A percentile compares a stretch with the other conserved stretches of the same genome.
Evolutionary conservation across 1,140 invertebrate species (phyloP).

Genomic region (Heliothis virescens): DNA sequence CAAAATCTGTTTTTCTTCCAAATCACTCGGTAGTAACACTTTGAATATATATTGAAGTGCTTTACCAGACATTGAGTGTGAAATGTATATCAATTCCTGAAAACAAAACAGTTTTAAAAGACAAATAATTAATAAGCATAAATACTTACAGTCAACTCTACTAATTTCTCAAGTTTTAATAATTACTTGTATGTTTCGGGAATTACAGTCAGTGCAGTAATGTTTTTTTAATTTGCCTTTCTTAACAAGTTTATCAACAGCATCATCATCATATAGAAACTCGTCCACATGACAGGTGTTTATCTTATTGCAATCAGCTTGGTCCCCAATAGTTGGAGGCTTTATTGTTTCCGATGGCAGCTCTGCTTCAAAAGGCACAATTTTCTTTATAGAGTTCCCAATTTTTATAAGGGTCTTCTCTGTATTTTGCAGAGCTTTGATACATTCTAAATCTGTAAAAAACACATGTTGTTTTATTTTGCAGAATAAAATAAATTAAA

Average conservation of each 20-base stretch:
- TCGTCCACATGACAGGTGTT: constrained; percentile 90
- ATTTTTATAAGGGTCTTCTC: constrained; percentile 83
- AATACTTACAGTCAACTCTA: too few species aligned
- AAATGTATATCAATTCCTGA: constrained; percentile 87
- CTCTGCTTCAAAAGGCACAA: constrained; percentile 87
- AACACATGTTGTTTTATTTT: not conserved
- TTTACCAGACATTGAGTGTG: constrained; percentile 89
- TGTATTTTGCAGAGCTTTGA: constrained; percentile 63
- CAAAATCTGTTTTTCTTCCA: constrained; percentile 88
- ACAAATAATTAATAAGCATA: too few species aligned
- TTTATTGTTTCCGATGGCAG: constrained; percentile 87
- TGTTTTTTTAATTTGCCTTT: constrained; percentile 87
- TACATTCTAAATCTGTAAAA: constrained; percentile 75
- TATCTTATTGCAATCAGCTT: constrained; percentile 87
- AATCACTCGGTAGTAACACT: constrained; percentile 86
- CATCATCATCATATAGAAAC: constrained; percentile 90
- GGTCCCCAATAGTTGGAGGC: constrained; percentile 86
- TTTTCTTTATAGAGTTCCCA: constrained; percentile 84
- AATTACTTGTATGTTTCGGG: constrained; percentile 85
- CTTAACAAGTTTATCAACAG: constrained; percentile 88
- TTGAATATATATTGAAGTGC: constrained; percentile 89
- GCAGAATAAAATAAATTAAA: not conserved
- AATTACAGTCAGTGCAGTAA: constrained; percentile 89
- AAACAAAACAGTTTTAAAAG: constrained; percentile 45
- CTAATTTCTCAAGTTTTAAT: not conserved